phyloP scores from a whole-genome alignment of 2,797 vertebrate species.

The Luscinia megarhynchos region DNA sequence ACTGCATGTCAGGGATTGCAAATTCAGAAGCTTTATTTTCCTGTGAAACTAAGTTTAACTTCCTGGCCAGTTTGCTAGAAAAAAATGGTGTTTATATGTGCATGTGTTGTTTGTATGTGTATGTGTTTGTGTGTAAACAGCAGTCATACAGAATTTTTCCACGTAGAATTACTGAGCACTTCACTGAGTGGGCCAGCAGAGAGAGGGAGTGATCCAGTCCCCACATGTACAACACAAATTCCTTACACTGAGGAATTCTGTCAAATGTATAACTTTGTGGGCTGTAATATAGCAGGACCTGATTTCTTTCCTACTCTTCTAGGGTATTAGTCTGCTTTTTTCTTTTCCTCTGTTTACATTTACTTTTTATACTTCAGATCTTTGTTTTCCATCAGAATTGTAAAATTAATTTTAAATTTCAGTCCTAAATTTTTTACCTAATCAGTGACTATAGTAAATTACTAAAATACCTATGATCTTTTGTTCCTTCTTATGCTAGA shows the following conservation, averaged over 20 bases:
- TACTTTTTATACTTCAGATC: not conserved
- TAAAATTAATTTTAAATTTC: not conserved
- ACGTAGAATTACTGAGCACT: not conserved
- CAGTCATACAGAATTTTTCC: not conserved
- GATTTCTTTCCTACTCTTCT: not conserved
- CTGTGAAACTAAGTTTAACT: not conserved
- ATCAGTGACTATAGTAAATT: not conserved
- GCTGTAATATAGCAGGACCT: not conserved
- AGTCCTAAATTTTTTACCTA: not conserved
- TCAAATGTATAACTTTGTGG: not conserved
- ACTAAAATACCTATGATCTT: not conserved
- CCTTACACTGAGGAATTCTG: not conserved
- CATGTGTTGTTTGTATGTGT: not conserved
- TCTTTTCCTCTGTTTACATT: not conserved
- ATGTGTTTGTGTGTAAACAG: not conserved
- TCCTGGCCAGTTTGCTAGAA: not conserved
- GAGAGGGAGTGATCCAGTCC: not conserved
- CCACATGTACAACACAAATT: not conserved
- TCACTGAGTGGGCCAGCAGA: not conserved
- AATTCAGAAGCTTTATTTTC: not conserved
- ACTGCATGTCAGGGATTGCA: not conserved
- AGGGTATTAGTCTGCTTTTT: not conserved
- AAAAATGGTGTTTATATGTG: not conserved
- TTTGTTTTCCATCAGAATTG: not conserved
- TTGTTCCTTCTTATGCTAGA: slow-evolving; percentile 60